Base-by-base conservation (phyloP, 1,140 invertebrate species). In the Telenomus remus region DNA sequence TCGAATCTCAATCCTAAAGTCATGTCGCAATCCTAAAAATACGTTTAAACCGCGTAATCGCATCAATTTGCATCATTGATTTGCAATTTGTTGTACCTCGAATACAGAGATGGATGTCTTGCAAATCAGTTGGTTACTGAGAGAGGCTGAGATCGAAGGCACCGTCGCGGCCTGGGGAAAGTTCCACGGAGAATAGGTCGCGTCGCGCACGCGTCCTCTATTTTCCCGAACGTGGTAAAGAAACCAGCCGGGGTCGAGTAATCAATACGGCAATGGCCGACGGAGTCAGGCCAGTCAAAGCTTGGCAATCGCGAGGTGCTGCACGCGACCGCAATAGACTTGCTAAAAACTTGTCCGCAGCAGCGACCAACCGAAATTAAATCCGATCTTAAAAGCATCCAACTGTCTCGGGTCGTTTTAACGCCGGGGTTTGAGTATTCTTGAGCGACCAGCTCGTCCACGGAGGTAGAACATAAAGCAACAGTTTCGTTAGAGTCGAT, bases 191-290 rank as follows among this genome's bases (percentile, higher is more conserved):
- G 61, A 51, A 54, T 42, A 76, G 49, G 66, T 63, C 55, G 51
- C 12, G n/a, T 68, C 57, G 74, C 74, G 74, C 74, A 77, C 19
- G 74, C 74, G 74, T 72, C 63, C 56, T 68, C 39, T 46, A 68
- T 57, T 59, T 76, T 76, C 56, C 63, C 57, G 64, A 69, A 59
- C 68, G 54, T 69, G 68, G 64, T 77, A 66, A 66, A 76, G 77
- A 46, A n/a, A 64, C 54, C 64, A 69, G 72, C 57, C 63, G 61
- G 66, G 65, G 72, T 76, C 75, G 57, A 55, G 79, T 64, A 84
- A 86, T 87, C 86, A 87, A 87, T 87, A 87, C 85, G 82, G 81
- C 83, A 85, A 86, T 86, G 84, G 84, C 86, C 83, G 83, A 84
- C 80, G 75, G 68, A 82, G 61, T 78, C 78, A 59, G 79, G 79